Base-by-base conservation (phyloP, 2,888 invertebrate species). In the Drosophila formosana region DNA sequence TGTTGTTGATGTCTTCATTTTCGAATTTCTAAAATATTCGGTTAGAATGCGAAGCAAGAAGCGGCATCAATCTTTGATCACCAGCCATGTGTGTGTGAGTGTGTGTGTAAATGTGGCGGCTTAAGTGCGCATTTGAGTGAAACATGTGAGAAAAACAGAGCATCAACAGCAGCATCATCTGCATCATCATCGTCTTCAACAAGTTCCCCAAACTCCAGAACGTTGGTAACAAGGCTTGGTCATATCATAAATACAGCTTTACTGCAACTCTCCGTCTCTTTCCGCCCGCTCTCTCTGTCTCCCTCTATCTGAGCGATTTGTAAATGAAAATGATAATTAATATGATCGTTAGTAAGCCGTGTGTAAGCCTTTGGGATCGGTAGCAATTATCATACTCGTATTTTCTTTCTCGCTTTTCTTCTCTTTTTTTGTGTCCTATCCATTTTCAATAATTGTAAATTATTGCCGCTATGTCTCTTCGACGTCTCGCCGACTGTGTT, bases 61-160 rank as follows among this genome's bases (percentile, higher is more conserved):
- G 87, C 87, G 84, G 87, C 80, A 56, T 47, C 51, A 30, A 41
- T 37, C 82, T 86, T 86, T 86, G 85, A 86, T 86, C 85, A 82
- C 71, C 28, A 78, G 79, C 64, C 71, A 73, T 72, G n/a, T 53
- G 34, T 49, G 41, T 58, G 56, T 51, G 58, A 45, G 45, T 73
- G 32, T 64, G 57, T 66, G 63, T 68, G 57, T 61, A 45, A 62
- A 66, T 67, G 63, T 67, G 73, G 66, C 64, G 66, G 53, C 75
- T 80, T 83, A 79, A 84, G 84, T 84, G 80, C 73, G 73, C 77
- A 65, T 81, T 65, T 78, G 82, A 80, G 81, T 75, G 72, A 75
- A 82, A 83, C 78, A 80, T 78, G 85, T 85, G 85, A 87, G 85
- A 87, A 85, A 85, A 85, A 75, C 82, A 72, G 82, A 85, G 78